phyloP scores from a whole-genome alignment of 1,140 invertebrate species.

The Linepithema humile region DNA sequence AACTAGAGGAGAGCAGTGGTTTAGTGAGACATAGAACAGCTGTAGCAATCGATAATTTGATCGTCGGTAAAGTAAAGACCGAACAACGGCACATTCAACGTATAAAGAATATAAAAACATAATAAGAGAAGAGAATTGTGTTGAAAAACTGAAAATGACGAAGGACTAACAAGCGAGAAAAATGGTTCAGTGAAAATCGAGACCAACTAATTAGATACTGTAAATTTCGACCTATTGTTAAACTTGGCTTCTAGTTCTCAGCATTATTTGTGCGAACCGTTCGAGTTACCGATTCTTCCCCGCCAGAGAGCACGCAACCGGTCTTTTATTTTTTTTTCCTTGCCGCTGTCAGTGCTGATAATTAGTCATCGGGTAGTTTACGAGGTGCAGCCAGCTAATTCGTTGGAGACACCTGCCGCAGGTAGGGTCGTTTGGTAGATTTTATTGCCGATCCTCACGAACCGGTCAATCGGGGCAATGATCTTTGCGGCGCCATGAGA shows the following conservation, averaged over 20 bases:
- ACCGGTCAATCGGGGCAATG: slow-evolving; percentile 20
- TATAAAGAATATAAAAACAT: background rate
- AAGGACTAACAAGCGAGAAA: background rate
- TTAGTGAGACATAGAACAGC: background rate
- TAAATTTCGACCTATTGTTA: background rate
- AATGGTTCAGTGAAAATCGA: background rate
- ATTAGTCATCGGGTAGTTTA: slow-evolving; percentile 65
- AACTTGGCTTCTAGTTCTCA: background rate
- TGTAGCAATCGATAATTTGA: background rate
- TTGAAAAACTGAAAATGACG: background rate
- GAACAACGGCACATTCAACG: background rate
- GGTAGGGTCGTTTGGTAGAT: background rate
- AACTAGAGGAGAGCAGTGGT: background rate
- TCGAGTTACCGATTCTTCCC: slow-evolving; percentile 25
- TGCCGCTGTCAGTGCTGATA: slow-evolving; percentile 59
- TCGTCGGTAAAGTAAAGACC: background rate
- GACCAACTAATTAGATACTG: background rate
- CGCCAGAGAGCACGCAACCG: too few relatives aligned
- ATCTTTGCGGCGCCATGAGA: slow-evolving; percentile 26
- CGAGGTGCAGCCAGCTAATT: slow-evolving; percentile 55
- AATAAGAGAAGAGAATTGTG: background rate
- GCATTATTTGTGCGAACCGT: background rate
- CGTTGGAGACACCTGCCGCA: slow-evolving; percentile 46
- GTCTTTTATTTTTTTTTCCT: slow-evolving; percentile 47
- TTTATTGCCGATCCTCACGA: slow-evolving; percentile 21